Percentiles rank a stretch among this genome's conserved stretches.
phyloP scores from a whole-genome alignment of 2,797 vertebrate genomes.

The Sorex maritimensis region DNA sequence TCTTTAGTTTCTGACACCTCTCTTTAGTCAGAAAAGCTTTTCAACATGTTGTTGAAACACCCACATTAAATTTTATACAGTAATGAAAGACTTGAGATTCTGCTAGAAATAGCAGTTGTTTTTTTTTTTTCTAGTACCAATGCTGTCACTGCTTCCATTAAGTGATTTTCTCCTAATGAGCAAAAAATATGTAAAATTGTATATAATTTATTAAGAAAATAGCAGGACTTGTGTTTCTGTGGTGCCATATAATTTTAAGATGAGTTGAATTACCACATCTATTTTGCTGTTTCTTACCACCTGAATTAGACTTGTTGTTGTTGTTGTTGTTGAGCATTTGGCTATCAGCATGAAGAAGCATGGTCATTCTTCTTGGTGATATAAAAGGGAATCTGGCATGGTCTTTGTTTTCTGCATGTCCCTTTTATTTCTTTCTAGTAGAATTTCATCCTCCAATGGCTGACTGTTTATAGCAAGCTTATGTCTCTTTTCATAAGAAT shows the following conservation, averaged over 20 bases:
- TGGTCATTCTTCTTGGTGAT: slow-evolving; percentile 87
- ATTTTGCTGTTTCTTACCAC: slow-evolving; percentile 68
- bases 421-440: slow-evolving; percentile 90
- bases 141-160: slow-evolving; percentile 62
- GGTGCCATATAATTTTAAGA: slow-evolving; percentile 72
- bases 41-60: slow-evolving; percentile 32
- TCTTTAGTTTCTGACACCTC: slow-evolving; percentile 12
- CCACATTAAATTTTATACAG: slow-evolving; percentile 7
- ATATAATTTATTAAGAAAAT: slow-evolving; percentile 67
- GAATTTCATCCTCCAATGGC: slow-evolving; percentile 89
- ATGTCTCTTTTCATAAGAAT: slow-evolving; percentile 49
- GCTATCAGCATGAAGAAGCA: slow-evolving; percentile 92
- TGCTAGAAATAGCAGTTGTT: slow-evolving; percentile 57
- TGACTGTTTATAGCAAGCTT: slow-evolving; percentile 90
- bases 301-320: slow-evolving; percentile 83
- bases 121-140: slow-evolving; percentile 16
- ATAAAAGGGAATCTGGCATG: slow-evolving; percentile 88
- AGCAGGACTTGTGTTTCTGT: slow-evolving; percentile 7
- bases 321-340: slow-evolving; percentile 88
- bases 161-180: slow-evolving; percentile 50
- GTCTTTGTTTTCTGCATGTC: slow-evolving; percentile 88
- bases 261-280: slow-evolving; percentile 72
- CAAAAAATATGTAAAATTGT: slow-evolving; percentile 47
- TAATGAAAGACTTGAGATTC: slow-evolving; percentile 68
- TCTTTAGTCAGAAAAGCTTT: slow-evolving; percentile 63